These are phyloP conservation scores for Cheilosia variabilis DNA, from an alignment of 2,888 invertebrate species.

Conservation along the genomic window DNA sequence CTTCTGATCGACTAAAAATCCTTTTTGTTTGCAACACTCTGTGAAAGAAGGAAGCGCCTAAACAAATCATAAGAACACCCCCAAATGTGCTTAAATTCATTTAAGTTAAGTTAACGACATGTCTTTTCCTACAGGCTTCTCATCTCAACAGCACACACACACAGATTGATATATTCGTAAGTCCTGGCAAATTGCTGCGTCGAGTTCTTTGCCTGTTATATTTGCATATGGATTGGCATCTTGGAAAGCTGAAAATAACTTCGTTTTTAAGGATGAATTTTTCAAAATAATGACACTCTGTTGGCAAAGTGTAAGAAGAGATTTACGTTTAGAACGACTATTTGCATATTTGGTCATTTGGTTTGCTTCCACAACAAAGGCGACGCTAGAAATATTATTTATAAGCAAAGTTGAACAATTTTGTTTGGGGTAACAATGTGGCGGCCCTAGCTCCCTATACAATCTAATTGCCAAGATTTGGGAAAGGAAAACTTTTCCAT, in stretches of 20 bases:
- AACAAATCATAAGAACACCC: conserved; percentile 37
- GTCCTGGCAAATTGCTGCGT: conserved; percentile 43
- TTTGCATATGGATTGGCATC: conserved; percentile 61
- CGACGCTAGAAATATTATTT: neutral
- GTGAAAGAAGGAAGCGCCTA: conserved; percentile 1
- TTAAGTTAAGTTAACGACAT: conserved; percentile 39
- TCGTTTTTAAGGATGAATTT: conserved; percentile 18
- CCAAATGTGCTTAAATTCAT: conserved; percentile 32
- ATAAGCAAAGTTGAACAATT: conserved; percentile 10
- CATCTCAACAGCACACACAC: conserved; percentile 17
- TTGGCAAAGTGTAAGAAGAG: conserved; percentile 10
- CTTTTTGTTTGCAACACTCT: neutral
- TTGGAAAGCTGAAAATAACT: conserved; percentile 28
- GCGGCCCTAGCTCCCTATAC: neutral
- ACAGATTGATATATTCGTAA: conserved; percentile 42
- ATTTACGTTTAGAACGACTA: conserved; percentile 27
- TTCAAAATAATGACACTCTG: conserved; percentile 25
- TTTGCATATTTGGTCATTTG: conserved; percentile 61
- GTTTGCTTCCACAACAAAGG: neutral
- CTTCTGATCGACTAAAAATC: conserved; percentile 6
- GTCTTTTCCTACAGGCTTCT: neutral
- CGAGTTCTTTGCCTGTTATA: conserved; percentile 19
- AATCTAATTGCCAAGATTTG: conserved; percentile 16
- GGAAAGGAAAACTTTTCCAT: neutral
- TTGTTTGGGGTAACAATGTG: conserved; percentile 38